Base-by-base conservation (phyloP, 2,888 invertebrate species). In the Theodoxus fluviatilis region DNA sequence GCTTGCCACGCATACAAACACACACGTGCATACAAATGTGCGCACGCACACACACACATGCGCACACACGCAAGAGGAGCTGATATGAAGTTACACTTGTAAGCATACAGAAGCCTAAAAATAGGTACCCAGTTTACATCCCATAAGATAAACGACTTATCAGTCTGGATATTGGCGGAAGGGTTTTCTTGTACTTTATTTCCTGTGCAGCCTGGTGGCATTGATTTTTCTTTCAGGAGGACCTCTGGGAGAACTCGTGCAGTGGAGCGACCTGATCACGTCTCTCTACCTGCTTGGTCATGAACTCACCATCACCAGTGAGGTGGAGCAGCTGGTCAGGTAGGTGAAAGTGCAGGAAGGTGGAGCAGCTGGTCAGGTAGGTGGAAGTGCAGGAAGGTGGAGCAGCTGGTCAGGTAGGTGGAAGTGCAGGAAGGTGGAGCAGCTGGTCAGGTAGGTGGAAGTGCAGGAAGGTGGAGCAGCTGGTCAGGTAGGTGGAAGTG, bases 251-350 rank as follows among this genome's bases (percentile, higher is more conserved):
- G 89, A 89, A 75, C 78, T 89, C 25, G 87, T 89, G 0, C 89
- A 89, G 75, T 89, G 89, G 89, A 85, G 87, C 73, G 89, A 89
- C 78, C 81, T 89, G 28, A 86, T 89, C 18, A 83, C 87, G 0
- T 79, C 86, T 1, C 74, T 88, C 59, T 86, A 85, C 75, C 77
- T 88, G 28, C 80, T 88, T 2, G 89, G 89, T 15, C 89, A 89
- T 77, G 83, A 88, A 28, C 73, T 89, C 28, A 82, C 81, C 33
- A 84, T 89, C 40, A 85, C 87, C 31, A 86, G 87, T 71, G 87
- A 88, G 71, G 82, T 83, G 37, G 82, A 86, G 38, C 85, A 86
- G 69, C 80, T 86, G 0, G 76, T 81, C n/a, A 78, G 75, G 86
- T 86, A 74, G 76, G 81, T 76, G 9, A 22, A 12, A 7, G 52